These are phyloP conservation scores for Podiceps cristatus DNA, from an alignment of 2,113 vertebrate species.

Conservation along the genomic window DNA sequence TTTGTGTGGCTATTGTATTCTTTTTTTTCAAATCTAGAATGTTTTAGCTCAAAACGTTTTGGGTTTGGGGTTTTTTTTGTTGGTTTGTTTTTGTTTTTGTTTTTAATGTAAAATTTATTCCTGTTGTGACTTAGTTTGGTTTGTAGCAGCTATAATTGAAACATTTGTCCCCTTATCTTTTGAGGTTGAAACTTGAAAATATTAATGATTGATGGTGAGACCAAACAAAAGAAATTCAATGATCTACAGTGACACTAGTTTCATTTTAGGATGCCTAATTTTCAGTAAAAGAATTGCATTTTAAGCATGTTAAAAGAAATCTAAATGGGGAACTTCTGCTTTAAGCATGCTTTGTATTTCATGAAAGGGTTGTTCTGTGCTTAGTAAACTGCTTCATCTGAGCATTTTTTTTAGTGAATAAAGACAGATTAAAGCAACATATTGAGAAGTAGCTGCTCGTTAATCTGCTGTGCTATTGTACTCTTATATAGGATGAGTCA, in stretches of 20 bases:
- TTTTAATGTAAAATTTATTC: not conserved
- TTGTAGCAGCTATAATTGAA: not conserved
- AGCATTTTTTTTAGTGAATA: slow-evolving; percentile 44
- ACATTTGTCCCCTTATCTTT: not conserved
- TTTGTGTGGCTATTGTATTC: not conserved
- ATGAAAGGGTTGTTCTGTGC: slow-evolving; percentile 2
- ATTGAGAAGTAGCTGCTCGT: slow-evolving; percentile 28
- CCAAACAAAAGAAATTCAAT: not conserved
- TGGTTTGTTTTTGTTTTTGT: too few relatives aligned
- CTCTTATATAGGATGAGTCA: slow-evolving; percentile 37
- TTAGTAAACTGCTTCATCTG: slow-evolving; percentile 35
- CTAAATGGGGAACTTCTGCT: not conserved
- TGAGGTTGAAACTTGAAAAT: not conserved
- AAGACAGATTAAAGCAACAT: slow-evolving; percentile 58
- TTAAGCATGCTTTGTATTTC: not conserved
- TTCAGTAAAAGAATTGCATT: not conserved
- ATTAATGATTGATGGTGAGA: not conserved
- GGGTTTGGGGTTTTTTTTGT: too few relatives aligned
- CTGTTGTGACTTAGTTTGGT: not conserved
- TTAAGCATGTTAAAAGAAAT: not conserved
- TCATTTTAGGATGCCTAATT: not conserved
- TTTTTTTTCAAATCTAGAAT: not conserved
- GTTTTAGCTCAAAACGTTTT: not conserved
- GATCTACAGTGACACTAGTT: not conserved
- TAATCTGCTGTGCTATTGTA: slow-evolving; percentile 27